Evolutionary conservation across 2,888 invertebrate genomes (phyloP), one percentile per base, ranked within the genome.

Genomic region (Cyaniris semiargus): DNA sequence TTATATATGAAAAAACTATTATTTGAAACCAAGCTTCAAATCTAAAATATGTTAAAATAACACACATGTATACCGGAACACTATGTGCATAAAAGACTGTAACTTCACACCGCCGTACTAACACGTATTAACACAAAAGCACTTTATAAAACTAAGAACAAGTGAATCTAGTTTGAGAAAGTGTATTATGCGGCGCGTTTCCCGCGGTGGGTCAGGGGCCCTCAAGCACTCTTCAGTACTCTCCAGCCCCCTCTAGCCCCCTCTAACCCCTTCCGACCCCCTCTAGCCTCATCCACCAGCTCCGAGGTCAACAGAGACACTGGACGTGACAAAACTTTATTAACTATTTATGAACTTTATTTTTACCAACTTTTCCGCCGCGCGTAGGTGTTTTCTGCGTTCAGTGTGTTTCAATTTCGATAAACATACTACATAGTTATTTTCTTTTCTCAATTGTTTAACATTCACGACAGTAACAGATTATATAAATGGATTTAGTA

Each of bases 281-380:
- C 23, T 27, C 77, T 79, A 80, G 79, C 78, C 79, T 79, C 78
- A 78, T 79, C 79, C 79, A 76, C 78, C 76, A 56, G 53, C 77
- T 72, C 27, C 75, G 79, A 81, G 81, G 80, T 79, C 80, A 78
- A 80, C 60, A n/a, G 78, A 78, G 77, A 81, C 76, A 79, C 77
- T 66, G 78, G 79, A 79, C 80, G 80, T 80, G 80, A 80, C 80
- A 78, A 79, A 80, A 80, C 79, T 78, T 80, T 78, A 76, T 79
- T 75, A 78, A 79, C 48, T 74, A 74, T 74, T 74, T 74, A 74
- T 74, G 74, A 74, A 48, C 48, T 48, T 74, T 53, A 48, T 74
- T 48, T 74, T 74, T 53, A 18, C 53, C 66, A 13, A 53, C 53
- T 53, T 53, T 53, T 6, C 66, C 31, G 66, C 66, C 60, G 3